Evolutionary conservation across 37 sponge, comb jelly and placozoan species (phyloP).

Genomic region (Mnemiopsis leidyi): DNA sequence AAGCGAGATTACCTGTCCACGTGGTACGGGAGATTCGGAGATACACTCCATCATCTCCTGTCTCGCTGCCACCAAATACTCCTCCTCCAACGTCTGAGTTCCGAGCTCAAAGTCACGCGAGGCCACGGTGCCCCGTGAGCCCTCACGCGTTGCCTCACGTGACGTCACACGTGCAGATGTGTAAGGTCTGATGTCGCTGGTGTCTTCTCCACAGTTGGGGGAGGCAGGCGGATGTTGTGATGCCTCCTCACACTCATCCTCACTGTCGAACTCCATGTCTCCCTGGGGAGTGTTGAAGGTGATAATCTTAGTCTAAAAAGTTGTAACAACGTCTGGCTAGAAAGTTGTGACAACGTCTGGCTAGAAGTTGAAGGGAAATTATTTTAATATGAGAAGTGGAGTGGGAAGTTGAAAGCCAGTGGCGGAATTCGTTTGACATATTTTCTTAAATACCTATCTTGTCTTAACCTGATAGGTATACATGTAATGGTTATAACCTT

Average conservation of each 20-base stretch:
- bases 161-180: conserved; percentile 30
- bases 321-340: too few relatives aligned
- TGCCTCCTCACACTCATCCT: conserved; percentile 36
- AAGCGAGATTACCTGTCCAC: neutral
- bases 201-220: neutral
- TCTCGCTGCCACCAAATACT: conserved; percentile 22
- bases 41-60: neutral
- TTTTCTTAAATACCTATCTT: too few relatives aligned
- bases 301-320: too few relatives aligned
- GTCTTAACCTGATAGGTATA: too few relatives aligned
- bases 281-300: conserved; percentile 24
- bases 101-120: conserved; percentile 46
- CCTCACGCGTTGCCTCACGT: neutral
- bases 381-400: too few relatives aligned
- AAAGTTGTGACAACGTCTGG: too few relatives aligned
- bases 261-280: conserved; percentile 53
- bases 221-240: conserved; percentile 46
- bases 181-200: neutral
- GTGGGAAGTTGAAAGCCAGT: too few relatives aligned
- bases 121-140: neutral
- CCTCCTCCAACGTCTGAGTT: conserved; percentile 58
- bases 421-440: too few relatives aligned
- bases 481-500: too few relatives aligned
- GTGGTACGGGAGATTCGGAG: neutral
- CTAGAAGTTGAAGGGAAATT: too few relatives aligned